These are phyloP conservation scores for Kradibia gibbosae DNA, from an alignment of 1,140 invertebrate species.

Conservation along the genomic window DNA sequence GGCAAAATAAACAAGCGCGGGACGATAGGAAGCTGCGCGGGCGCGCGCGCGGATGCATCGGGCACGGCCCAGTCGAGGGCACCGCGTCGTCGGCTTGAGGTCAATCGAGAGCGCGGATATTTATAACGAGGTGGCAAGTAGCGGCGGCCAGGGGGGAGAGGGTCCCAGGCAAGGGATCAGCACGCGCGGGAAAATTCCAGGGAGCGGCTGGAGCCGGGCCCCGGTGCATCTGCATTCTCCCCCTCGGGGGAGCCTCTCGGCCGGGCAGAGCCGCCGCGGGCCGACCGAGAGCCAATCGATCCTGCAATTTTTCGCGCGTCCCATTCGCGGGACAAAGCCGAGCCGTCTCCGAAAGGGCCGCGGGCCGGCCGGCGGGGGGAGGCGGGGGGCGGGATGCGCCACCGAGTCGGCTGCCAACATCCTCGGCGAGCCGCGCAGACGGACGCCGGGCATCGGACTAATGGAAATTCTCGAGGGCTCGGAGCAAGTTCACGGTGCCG, in stretches of 20 bases:
- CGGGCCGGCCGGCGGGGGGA: background rate
- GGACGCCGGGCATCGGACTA: slow-evolving; percentile 3
- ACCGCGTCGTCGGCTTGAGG: too few relatives aligned
- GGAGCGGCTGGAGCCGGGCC: too few relatives aligned
- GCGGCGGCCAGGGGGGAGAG: too few relatives aligned
- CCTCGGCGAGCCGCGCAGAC: background rate
- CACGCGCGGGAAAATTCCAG: too few relatives aligned
- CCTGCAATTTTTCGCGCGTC: slow-evolving; percentile 23
- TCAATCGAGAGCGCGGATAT: too few relatives aligned
- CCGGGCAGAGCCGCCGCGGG: background rate
- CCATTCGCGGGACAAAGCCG: slow-evolving; percentile 13
- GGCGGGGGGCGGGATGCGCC: background rate
- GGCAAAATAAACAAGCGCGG: too few relatives aligned
- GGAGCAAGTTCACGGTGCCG: slow-evolving; percentile 38
- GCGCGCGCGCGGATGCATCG: too few relatives aligned
- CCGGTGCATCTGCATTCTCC: background rate
- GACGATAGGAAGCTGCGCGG: too few relatives aligned
- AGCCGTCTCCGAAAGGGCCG: too few relatives aligned
- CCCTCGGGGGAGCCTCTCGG: background rate
- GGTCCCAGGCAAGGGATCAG: too few relatives aligned
- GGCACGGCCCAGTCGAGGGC: too few relatives aligned
- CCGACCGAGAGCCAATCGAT: slow-evolving; percentile 1
- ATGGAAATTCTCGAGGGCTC: slow-evolving; percentile 45
- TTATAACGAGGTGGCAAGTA: too few relatives aligned
- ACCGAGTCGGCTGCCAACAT: background rate